Evolutionary conservation across 2,113 vertebrate species (phyloP).

Genomic region (Campylomormyrus numenius): DNA sequence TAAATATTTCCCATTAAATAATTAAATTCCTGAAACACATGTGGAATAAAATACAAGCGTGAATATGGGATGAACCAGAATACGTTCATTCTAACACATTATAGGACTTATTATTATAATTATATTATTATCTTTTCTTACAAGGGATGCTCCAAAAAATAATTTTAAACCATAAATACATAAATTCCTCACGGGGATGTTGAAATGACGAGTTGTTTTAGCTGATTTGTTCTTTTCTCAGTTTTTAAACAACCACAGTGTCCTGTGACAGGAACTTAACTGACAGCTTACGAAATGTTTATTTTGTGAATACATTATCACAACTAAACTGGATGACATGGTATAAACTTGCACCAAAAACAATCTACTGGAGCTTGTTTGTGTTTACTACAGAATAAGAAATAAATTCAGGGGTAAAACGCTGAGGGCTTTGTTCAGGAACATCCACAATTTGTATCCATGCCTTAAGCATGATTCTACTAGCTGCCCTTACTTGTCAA

Average conservation of each 20-base stretch:
- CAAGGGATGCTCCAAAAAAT: background rate
- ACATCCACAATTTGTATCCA: background rate
- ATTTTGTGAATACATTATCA: background rate
- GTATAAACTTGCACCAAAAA: background rate
- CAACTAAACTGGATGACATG: background rate
- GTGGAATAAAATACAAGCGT: background rate
- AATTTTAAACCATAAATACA: background rate
- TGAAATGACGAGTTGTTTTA: background rate
- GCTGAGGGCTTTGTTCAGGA: background rate
- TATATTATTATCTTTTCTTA: background rate
- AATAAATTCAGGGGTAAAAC: background rate
- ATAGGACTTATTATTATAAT: no score
- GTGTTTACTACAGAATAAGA: background rate
- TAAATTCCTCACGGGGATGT: background rate
- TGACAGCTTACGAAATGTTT: background rate
- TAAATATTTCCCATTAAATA: background rate
- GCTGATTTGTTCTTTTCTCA: background rate
- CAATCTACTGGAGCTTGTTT: background rate
- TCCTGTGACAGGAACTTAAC: background rate
- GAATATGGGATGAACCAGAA: background rate
- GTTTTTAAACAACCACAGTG: background rate
- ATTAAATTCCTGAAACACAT: background rate
- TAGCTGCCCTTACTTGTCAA: background rate
- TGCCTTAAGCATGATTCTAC: background rate
- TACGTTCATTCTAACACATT: background rate